Conservation (phyloP, 1,140 invertebrate species). For the Drosophila sechellia region DNA sequence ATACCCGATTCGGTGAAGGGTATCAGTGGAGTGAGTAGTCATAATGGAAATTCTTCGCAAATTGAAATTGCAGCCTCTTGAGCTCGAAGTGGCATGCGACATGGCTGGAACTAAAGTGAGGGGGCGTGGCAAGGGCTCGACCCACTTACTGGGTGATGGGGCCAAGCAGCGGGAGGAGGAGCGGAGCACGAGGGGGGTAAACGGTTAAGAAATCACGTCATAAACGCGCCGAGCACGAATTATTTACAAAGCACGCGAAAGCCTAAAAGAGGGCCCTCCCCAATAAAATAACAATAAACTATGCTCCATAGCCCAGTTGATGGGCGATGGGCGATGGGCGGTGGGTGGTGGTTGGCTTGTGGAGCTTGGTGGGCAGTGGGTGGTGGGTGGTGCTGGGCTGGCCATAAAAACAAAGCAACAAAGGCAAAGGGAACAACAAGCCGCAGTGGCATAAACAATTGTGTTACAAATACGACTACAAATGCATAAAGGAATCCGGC, state of each 20-base stretch:
- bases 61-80: slow-evolving; percentile 52
- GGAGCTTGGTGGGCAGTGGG: slow-evolving; percentile 7
- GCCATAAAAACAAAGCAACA: slow-evolving; percentile 69
- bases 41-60: slow-evolving; percentile 59
- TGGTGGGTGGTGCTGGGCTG: background rate
- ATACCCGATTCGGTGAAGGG: background rate
- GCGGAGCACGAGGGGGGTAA: slow-evolving; percentile 13
- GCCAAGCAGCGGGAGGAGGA: background rate
- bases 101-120: slow-evolving; percentile 12
- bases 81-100: slow-evolving; percentile 37
- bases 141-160: slow-evolving; percentile 5
- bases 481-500: slow-evolving; percentile 71
- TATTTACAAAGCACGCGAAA: slow-evolving; percentile 80
- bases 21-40: slow-evolving; percentile 13
- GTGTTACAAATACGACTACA: slow-evolving; percentile 81
- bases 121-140: slow-evolving; percentile 26
- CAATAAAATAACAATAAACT: slow-evolving; percentile 83
- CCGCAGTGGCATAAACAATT: slow-evolving; percentile 77
- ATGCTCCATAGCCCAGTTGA: slow-evolving; percentile 55
- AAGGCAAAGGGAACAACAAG: slow-evolving; percentile 50
- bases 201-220: slow-evolving; percentile 79
- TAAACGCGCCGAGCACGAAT: slow-evolving; percentile 79
- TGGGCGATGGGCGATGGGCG: slow-evolving; percentile 19
- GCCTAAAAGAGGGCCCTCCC: slow-evolving; percentile 70
- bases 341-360: background rate